Conservation (phyloP, 2,888 invertebrate species). For the Dascillus cervinus region DNA sequence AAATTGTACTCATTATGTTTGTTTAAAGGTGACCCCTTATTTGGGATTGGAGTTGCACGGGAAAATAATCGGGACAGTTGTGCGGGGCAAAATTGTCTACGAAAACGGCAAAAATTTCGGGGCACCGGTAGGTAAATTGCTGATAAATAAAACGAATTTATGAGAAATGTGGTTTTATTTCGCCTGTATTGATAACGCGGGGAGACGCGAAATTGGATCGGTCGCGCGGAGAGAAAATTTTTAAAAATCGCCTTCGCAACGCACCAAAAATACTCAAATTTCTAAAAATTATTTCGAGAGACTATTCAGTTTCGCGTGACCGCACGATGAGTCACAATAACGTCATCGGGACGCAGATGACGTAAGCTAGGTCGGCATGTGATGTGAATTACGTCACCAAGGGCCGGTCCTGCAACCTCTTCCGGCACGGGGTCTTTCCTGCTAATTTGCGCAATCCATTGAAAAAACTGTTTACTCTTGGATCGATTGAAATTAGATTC, state of each 20-base stretch:
- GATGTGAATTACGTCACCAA: conserved; percentile 31
- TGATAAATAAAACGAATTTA: too few species aligned
- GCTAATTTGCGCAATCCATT: neutral
- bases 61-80: conserved; percentile 55
- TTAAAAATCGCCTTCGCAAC: too few species aligned
- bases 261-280: too few species aligned
- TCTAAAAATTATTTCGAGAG: neutral
- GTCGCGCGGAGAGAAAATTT: too few species aligned
- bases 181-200: too few species aligned
- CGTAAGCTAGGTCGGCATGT: conserved; percentile 31
- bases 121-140: conserved; percentile 40
- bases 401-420: conserved; percentile 3
- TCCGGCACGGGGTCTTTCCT: neutral
- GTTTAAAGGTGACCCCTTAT: conserved; percentile 57
- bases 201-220: too few species aligned
- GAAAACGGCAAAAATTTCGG: conserved; percentile 39
- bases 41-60: conserved; percentile 53
- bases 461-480: neutral
- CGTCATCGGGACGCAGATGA: conserved; percentile 31
- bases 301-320: neutral
- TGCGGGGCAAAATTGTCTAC: conserved; percentile 57
- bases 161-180: too few species aligned
- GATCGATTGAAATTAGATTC: conserved; percentile 2
- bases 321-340: conserved; percentile 32
- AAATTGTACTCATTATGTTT: conserved; percentile 7